Evolutionary conservation across 2,888 invertebrate species (phyloP), one percentile per base, ranked within the genome.

Genomic region (Campoletis raptor): DNA sequence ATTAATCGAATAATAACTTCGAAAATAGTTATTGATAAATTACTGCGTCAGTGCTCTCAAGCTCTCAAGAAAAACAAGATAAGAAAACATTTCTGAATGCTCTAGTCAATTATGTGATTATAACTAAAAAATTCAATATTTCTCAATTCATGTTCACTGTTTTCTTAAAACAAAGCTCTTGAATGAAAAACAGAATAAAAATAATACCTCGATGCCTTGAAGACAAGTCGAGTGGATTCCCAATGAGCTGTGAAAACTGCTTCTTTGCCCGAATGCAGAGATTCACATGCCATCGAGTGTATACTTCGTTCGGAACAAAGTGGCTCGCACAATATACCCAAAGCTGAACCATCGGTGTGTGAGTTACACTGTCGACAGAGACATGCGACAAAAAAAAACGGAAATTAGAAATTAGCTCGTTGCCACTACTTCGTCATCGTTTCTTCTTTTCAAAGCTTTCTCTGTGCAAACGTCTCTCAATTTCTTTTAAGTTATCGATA

Each of bases 321-420:
- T 0, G 96, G 95, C 21, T 95, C 94, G 92, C 97, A 97, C n/a
- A 97, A 92, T 85, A 95, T 96, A 52, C 97, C 97, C 77, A 96
- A 94, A 8, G 96, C 95, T 81, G 94, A 91, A 10, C 95, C 95
- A 85, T 95, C 94, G 81, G 94, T 94, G 92, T 96, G 95, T 70
- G 94, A 94, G 81, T 94, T 93, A 91, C 96, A 96, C 96, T 96
- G 94, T 89, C 95, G 95, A 90, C 61, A 61, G 15, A 61, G 6
- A 87, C 3, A 30, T 67, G 77, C 70, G 64, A 21, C 12, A 36
- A 66, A 15, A 52, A 64, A 45, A 24, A 67, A 78, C 15, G 48
- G 21, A 37, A 52, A 67, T 78, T 40, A 78, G 12, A 74, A 77
- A 72, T 81, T 74, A 52, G 54, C 70, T 24, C 42, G 42, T 67